Evolutionary conservation across 2,113 vertebrate species (phyloP).

Genomic region (Oncorhynchus nerka): DNA sequence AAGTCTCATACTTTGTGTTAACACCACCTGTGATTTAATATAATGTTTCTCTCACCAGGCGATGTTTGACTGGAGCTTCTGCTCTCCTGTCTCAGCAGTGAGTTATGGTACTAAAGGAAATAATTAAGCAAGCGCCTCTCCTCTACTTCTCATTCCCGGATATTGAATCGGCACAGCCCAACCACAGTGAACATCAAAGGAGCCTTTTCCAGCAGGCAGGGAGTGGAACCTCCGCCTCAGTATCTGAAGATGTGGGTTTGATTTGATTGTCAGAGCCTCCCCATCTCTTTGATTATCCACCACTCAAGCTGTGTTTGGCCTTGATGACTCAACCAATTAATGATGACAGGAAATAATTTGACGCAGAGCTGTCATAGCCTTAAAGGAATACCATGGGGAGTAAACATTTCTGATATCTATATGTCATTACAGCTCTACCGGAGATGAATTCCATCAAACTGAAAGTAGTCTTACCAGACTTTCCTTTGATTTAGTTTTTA

Average conservation of each 20-base stretch:
- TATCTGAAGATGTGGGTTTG: conserved; percentile 5
- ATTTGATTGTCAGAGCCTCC: conserved; percentile 25
- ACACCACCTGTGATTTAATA: conserved; percentile 12
- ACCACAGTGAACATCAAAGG: conserved; percentile 13
- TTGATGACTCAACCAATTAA: conserved; percentile 22
- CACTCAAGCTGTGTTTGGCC: conserved; percentile 2
- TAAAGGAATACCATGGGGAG: neutral
- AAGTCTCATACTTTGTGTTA: neutral
- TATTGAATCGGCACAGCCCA: conserved; percentile 7
- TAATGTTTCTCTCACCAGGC: neutral
- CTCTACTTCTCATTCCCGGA: neutral
- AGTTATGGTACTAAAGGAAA: conserved; percentile 7
- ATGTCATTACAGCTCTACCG: neutral
- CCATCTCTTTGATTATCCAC: conserved; percentile 17
- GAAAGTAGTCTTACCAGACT: neutral
- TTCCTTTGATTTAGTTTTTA: neutral
- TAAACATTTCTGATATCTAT: neutral
- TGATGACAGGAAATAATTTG: conserved; percentile 23
- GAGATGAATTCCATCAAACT: neutral
- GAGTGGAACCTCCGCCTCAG: neutral
- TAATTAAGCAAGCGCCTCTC: neutral
- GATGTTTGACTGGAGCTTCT: neutral
- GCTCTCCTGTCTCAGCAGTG: neutral
- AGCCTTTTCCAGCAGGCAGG: neutral
- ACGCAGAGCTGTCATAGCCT: neutral